Percentiles rank a stretch among this genome's conserved stretches.
phyloP scores from a whole-genome alignment of 2,113 vertebrate species.

The Etheostoma spectabile region DNA sequence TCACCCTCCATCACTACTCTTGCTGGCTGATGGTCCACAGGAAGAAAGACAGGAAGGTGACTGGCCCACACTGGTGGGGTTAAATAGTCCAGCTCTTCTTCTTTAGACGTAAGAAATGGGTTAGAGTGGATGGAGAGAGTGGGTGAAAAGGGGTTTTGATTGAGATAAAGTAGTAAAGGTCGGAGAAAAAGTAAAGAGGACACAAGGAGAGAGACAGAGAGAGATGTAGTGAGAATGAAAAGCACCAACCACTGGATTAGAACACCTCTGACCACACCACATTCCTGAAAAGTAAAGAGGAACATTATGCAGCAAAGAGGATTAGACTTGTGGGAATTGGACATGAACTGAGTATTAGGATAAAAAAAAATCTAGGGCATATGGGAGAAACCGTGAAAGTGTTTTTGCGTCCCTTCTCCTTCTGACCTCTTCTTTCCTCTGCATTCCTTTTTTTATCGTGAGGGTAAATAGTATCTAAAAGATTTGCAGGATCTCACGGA shows the following conservation, averaged over 20 bases:
- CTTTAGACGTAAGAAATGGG: slow-evolving; percentile 69
- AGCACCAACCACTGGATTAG: slow-evolving; percentile 67
- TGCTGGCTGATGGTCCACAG: slow-evolving; percentile 83
- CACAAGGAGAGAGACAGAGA: slow-evolving; percentile 39
- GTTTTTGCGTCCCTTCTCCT: slow-evolving; percentile 22
- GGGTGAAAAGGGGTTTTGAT: slow-evolving; percentile 48
- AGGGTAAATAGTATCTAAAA: slow-evolving; percentile 58
- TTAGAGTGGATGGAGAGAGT: slow-evolving; percentile 40
- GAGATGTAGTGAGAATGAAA: slow-evolving; percentile 57
- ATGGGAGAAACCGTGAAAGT: slow-evolving; percentile 22
- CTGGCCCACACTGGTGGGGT: slow-evolving; percentile 84
- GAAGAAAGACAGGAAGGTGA: slow-evolving; percentile 83
- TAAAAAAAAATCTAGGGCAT: slow-evolving; percentile 4
- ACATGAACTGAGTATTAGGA: slow-evolving; percentile 53
- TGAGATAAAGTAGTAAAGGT: slow-evolving; percentile 49
- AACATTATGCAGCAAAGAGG: slow-evolving; percentile 78
- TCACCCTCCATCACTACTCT: slow-evolving; percentile 87
- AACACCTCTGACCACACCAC: slow-evolving; percentile 74
- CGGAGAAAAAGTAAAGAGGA: slow-evolving; percentile 35
- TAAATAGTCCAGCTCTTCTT: slow-evolving; percentile 85
- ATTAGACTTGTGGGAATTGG: slow-evolving; percentile 78
- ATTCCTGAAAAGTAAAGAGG: slow-evolving; percentile 78
- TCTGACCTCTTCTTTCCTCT: slow-evolving; percentile 30
- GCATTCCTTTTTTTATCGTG: slow-evolving; percentile 42
- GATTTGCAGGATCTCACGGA: slow-evolving; percentile 49